Percentiles rank a stretch among this genome's conserved stretches.
Conservation (phyloP, 30 jellyfish, hydroid and myxozoan species). For the Rhopilema esculentum region DNA sequence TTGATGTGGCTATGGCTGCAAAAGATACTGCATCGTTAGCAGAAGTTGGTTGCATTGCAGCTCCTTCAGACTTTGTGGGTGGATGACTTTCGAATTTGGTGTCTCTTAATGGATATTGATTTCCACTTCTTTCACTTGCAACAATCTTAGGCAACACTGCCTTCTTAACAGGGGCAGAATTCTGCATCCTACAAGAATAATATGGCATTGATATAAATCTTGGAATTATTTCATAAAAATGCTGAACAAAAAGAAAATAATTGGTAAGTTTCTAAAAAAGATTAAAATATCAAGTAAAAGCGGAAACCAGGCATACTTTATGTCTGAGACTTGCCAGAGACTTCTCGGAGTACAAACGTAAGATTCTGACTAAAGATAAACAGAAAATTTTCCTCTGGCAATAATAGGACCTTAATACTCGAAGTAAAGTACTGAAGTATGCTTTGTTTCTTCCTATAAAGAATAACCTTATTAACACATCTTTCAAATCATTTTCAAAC, state of each 20-base stretch:
- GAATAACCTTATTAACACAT: too few relatives aligned
- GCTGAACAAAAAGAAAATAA: too few relatives aligned
- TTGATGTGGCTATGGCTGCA: conserved; percentile 65
- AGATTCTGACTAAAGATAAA: too few relatives aligned
- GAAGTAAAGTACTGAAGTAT: too few relatives aligned
- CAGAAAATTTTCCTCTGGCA: not conserved
- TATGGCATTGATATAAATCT: too few relatives aligned
- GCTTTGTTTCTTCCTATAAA: too few relatives aligned
- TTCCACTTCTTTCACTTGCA: not conserved
- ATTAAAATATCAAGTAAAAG: too few relatives aligned
- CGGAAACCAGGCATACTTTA: too few relatives aligned
- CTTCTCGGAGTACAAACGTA: too few relatives aligned
- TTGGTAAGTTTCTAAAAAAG: too few relatives aligned
- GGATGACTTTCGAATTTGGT: not conserved
- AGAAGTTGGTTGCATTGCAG: not conserved
- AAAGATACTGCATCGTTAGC: conserved; percentile 45
- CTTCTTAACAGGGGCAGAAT: conserved; percentile 56
- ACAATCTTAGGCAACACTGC: conserved; percentile 48
- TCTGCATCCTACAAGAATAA: conserved; percentile 34
- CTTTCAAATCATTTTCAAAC: too few relatives aligned
- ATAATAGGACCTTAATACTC: too few relatives aligned
- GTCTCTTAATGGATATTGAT: not conserved
- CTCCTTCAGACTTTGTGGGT: not conserved
- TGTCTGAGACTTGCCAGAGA: not conserved
- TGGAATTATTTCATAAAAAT: not conserved